Base-by-base conservation (phyloP, 2,888 invertebrate species). In the Lysandra coridon region DNA sequence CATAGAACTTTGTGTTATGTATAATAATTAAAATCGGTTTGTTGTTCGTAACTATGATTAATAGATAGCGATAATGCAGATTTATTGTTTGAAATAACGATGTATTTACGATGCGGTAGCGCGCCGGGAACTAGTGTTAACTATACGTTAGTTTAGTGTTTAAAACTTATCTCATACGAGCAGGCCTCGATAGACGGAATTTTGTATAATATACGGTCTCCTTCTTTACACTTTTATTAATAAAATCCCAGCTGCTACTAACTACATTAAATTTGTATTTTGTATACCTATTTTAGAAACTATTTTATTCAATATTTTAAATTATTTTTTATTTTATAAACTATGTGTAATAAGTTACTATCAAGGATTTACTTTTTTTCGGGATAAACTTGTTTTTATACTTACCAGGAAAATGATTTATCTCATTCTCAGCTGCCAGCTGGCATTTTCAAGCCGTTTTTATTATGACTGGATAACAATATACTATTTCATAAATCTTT, bases 1-100 rank as follows among this genome's bases (percentile, higher is more conserved):
- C 69, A 14, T 69, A 69, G 69, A 69, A 17, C 14, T 69, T 69
- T 69, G 33, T 33, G 69, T 69, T 69, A 14, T 69, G 69, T 69
- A 69, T 69, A 33, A 69, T 33, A 69, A 69, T 17, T 69, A 33
- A 64, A 64, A 30, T 64, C 23, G 7, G 64, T 69, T 69, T 69
- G 64, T 69, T 69, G 17, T 69, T 64, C 37, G 33, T 37, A 37
- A 69, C 37, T 69, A 69, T 37, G 69, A 37, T 69, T 69, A 69
- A 12, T 69, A 69, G 14, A 69, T 69, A 69, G 33, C 17, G 33
- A 37, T 33, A 37, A 33, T 23, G 23, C 4, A 69, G 14, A 69
- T 69, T 69, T 12, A 7, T 30, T 69, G 33, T 69, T 69, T 69
- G 2, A 33, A 69, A 69, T 33, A 69, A 33, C 37, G 14, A 4